Evolutionary conservation across 2,113 vertebrate species (phyloP).

Genomic region (Campylomormyrus numenius): DNA sequence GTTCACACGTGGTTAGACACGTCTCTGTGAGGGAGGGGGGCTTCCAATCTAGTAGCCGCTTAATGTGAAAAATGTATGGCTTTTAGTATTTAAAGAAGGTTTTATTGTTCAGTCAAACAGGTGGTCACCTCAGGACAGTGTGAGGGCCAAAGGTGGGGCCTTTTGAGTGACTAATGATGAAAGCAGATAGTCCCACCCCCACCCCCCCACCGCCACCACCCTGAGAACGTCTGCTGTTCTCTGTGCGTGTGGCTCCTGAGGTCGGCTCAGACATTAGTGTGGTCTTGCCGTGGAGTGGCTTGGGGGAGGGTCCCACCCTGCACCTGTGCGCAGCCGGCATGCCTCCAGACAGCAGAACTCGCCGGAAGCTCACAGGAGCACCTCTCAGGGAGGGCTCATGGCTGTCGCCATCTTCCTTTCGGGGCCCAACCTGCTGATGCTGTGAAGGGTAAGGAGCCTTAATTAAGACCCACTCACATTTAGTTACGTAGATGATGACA

Average conservation of each 20-base stretch:
- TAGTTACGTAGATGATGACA: background rate
- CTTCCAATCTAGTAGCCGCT: background rate
- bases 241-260: background rate
- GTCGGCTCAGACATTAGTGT: background rate
- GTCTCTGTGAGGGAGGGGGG: background rate
- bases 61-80: background rate
- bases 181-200: background rate
- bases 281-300: background rate
- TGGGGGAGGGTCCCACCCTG: background rate
- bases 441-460: background rate
- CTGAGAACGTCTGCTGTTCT: background rate
- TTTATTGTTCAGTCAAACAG: background rate
- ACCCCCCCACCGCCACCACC: background rate
- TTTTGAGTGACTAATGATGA: background rate
- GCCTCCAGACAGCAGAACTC: background rate
- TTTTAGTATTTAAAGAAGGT: background rate
- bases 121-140: background rate
- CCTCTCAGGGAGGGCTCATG: background rate
- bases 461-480: background rate
- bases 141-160: background rate
- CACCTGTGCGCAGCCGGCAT: slow-evolving; percentile 6
- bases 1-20: background rate
- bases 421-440: background rate
- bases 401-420: background rate
- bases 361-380: background rate